Conservation (phyloP, 2,113 vertebrate genomes). For the Ophthalmolycus amberensis region DNA sequence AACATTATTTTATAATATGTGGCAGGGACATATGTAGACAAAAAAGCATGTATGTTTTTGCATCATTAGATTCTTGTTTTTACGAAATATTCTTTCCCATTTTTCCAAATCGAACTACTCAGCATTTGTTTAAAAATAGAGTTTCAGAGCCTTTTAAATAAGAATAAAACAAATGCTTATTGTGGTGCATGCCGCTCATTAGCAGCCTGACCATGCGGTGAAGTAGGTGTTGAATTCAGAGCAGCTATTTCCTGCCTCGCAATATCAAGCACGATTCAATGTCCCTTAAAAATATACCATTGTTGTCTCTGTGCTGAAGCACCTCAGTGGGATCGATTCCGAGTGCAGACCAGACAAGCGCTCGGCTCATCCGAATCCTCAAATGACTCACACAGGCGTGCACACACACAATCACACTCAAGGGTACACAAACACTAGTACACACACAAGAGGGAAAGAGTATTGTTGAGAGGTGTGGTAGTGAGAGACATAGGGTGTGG, state of each 20-base stretch:
- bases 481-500: too few species aligned
- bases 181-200: not conserved
- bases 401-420: not conserved
- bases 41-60: not conserved
- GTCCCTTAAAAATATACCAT: slow-evolving; percentile 28
- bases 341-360: slow-evolving; percentile 56
- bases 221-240: slow-evolving; percentile 33
- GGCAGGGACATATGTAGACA: not conserved
- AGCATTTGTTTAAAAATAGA: not conserved
- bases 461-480: slow-evolving; percentile 41
- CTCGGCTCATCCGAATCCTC: slow-evolving; percentile 55
- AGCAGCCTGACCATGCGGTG: not conserved
- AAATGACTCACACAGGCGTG: slow-evolving; percentile 46
- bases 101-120: not conserved
- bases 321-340: slow-evolving; percentile 55
- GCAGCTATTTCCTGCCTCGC: slow-evolving; percentile 37
- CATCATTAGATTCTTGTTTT: not conserved
- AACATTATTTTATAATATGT: not conserved
- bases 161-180: not conserved
- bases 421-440: slow-evolving; percentile 17
- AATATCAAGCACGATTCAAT: slow-evolving; percentile 40
- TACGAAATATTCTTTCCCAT: not conserved
- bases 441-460: slow-evolving; percentile 22
- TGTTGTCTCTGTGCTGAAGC: slow-evolving; percentile 42
- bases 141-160: not conserved